phyloP scores from a whole-genome alignment of 2,113 vertebrate species.

The Microcebus lehilahytsara region DNA sequence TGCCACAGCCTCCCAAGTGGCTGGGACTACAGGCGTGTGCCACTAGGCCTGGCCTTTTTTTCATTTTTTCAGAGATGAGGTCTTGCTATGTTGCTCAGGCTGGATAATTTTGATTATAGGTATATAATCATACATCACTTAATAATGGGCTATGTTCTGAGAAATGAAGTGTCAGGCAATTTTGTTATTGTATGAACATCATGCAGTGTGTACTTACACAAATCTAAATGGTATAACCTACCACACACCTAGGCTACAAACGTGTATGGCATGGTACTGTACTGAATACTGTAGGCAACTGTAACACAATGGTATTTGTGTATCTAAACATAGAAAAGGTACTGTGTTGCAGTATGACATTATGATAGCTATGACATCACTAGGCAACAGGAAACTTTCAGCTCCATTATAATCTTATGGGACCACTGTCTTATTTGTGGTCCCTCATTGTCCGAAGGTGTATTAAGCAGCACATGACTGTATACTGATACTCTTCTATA shows the following conservation, averaged over 20 bases:
- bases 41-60: too few relatives aligned
- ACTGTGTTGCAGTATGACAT: neutral
- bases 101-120: neutral
- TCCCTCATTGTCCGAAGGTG: neutral
- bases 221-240: too few relatives aligned
- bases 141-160: neutral
- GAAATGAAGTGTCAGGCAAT: neutral
- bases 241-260: too few relatives aligned
- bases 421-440: neutral
- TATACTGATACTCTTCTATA: neutral
- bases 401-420: neutral
- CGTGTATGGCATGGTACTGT: too few relatives aligned
- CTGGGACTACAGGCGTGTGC: too few relatives aligned
- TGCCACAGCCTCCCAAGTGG: too few relatives aligned
- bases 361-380: neutral
- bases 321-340: neutral
- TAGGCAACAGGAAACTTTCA: neutral
- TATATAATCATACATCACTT: neutral
- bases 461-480: neutral
- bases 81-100: too few relatives aligned
- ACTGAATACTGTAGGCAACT: too few relatives aligned
- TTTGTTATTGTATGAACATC: neutral
- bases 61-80: too few relatives aligned
- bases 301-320: neutral
- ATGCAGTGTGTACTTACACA: neutral